Conservation (phyloP, 2,797 vertebrate species). For the Sarcophilus harrisii region DNA sequence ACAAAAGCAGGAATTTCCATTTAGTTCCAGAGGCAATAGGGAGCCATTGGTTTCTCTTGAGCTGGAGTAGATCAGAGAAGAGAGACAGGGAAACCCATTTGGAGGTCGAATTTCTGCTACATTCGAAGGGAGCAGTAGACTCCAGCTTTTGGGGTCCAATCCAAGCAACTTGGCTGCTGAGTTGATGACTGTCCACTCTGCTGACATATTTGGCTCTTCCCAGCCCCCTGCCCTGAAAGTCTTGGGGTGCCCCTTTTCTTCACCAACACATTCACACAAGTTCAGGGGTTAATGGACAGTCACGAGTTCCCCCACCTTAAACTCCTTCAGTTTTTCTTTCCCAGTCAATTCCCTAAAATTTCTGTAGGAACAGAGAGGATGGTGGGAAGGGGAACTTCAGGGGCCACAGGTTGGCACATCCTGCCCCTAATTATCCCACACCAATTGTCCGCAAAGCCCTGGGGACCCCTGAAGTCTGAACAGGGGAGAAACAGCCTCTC, state of each 20-base stretch:
- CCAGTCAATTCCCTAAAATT: background rate
- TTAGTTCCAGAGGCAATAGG: background rate
- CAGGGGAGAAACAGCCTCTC: background rate
- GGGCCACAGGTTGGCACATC: background rate
- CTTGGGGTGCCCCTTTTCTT: background rate
- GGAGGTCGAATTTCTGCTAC: background rate
- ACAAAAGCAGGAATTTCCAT: background rate
- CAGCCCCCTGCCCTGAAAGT: background rate
- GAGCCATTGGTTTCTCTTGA: background rate
- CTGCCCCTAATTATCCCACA: background rate
- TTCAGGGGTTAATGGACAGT: background rate
- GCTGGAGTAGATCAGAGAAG: background rate
- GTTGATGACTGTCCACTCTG: background rate
- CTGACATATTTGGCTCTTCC: background rate
- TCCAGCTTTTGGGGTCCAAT: background rate
- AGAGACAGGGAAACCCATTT: background rate
- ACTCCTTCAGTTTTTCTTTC: background rate
- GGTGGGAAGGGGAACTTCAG: background rate
- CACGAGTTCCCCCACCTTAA: background rate
- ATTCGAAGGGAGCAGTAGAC: background rate
- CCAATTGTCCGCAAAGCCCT: background rate
- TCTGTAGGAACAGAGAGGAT: background rate
- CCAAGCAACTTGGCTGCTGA: too few species aligned
- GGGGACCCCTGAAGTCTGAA: background rate
- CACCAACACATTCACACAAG: background rate